These are phyloP conservation scores for Elaphurus davidianus DNA, from an alignment of 2,113 vertebrate species.

Conservation along the genomic window DNA sequence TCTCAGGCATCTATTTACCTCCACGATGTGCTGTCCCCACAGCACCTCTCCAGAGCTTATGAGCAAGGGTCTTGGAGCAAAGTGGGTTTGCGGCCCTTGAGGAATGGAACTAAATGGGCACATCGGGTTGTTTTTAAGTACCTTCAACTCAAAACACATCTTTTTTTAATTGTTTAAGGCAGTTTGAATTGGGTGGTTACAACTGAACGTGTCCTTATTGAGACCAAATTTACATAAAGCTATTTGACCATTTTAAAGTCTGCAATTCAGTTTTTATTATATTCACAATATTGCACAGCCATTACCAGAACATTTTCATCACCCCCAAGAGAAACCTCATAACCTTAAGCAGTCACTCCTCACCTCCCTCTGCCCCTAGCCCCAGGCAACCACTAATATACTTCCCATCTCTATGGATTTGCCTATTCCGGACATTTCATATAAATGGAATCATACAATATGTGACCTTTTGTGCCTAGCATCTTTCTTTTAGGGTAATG, in stretches of 20 bases:
- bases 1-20: too few species aligned
- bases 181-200: background rate
- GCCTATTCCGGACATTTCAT: background rate
- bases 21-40: background rate
- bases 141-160: background rate
- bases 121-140: background rate
- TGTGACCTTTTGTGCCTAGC: background rate
- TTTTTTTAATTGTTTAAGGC: background rate
- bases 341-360: background rate
- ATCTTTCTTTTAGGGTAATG: background rate
- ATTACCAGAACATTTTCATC: background rate
- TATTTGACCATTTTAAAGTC: background rate
- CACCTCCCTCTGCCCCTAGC: background rate
- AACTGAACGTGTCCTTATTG: background rate
- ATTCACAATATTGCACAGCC: background rate
- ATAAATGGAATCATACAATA: background rate
- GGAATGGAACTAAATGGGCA: background rate
- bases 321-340: background rate
- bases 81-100: background rate
- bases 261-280: background rate
- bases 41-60: background rate
- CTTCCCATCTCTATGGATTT: background rate
- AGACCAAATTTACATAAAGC: background rate
- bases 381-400: background rate
- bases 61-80: background rate